These are phyloP conservation scores for Heptranchias perlo DNA, from an alignment of 2,113 vertebrate genomes.

Conservation along the genomic window DNA sequence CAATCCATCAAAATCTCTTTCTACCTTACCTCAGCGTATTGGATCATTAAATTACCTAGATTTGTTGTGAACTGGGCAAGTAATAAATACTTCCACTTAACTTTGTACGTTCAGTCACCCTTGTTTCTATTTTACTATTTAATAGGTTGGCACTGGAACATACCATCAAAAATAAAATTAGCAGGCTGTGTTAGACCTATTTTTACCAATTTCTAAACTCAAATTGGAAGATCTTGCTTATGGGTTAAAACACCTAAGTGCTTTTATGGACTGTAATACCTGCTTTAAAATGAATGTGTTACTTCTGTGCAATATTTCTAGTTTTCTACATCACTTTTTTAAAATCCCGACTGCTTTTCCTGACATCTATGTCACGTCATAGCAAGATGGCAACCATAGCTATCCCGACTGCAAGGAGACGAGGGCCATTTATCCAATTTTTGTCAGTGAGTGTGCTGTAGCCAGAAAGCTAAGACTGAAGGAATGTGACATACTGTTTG, in stretches of 20 bases:
- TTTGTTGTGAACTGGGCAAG: background rate
- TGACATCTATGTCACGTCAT: background rate
- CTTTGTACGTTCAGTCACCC: too few relatives aligned
- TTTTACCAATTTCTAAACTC: background rate
- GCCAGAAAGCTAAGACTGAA: background rate
- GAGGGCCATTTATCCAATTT: too few relatives aligned
- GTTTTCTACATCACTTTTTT: background rate
- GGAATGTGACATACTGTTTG: background rate
- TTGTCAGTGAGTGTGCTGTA: background rate
- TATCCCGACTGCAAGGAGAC: too few relatives aligned
- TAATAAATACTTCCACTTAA: too few relatives aligned
- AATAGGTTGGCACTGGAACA: too few relatives aligned
- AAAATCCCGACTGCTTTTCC: background rate
- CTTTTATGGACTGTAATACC: background rate
- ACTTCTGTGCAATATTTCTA: too few relatives aligned
- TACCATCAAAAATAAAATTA: background rate
- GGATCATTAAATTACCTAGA: background rate
- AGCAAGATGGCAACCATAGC: background rate
- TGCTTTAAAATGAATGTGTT: background rate
- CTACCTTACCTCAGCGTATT: background rate
- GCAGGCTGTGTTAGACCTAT: background rate
- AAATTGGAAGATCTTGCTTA: background rate
- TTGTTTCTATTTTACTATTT: too few relatives aligned
- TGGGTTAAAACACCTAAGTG: background rate
- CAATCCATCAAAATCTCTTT: background rate